Evolutionary conservation across 2,113 vertebrate species (phyloP), one percentile per base, ranked within the genome.

Genomic region (Lepus timidus): DNA sequence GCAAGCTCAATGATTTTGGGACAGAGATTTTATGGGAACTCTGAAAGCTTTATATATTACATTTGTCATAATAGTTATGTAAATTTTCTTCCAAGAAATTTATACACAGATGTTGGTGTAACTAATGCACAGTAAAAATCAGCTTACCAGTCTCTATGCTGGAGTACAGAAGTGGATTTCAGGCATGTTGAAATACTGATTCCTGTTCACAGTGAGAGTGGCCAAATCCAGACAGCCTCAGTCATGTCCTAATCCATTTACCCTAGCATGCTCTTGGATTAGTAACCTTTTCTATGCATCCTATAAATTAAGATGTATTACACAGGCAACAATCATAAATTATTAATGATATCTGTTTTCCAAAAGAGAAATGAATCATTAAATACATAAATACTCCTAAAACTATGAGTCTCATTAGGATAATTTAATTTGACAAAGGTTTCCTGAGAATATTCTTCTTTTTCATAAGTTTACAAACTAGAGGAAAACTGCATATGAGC

Each of bases 371-470:
- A 31, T 0, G 55, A 61, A 65, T 36, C 0, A 82, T 39, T 64
- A 16, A 8, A 0, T 67, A 44, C 94, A 19, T 79, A 20, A 25
- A 14, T 58, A 84, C 6, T 68, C 6, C 33, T 82, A 86, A 88
- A 22, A 88, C 79, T 44, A 64, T 55, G 20, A 64, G 75, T 14
- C 0, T 85, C 22, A 93, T 85, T 78, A 68, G 19, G 49, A 94
- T 16, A 94, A 86, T 33, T 65, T 16, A 94, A 86, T 31, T 65
- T 85, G 36, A 68, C 5, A 68, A 80, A 13, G 13, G 0, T 87
- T 90, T 90, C 22, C 84, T 80, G 44, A 80, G 44, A 83, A 68
- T 71, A 84, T 81, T 75, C 2, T 20, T 70, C 65, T 74, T 95
- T 89, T 52, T 22, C 68, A 84, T 70, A 4, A 89, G 68, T 62